Evolutionary conservation across 2,888 invertebrate species (phyloP).

Genomic region (Drosophila picticornis): DNA sequence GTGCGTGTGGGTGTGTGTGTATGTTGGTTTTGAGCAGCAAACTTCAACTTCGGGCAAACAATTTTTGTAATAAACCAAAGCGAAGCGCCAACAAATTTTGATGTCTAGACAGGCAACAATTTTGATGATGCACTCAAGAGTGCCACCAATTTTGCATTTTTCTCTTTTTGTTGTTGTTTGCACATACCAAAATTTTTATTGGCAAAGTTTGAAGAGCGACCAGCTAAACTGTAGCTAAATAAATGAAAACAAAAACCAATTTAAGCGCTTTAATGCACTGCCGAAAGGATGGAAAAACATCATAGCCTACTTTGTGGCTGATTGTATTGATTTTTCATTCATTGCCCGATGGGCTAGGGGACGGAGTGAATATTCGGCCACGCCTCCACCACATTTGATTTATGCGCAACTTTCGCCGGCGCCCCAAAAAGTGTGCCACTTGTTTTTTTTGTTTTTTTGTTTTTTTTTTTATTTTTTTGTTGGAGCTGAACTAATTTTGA

Average conservation of each 20-base stretch:
- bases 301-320: constrained; percentile 32
- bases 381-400: constrained; percentile 55
- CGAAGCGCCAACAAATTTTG: constrained; percentile 47
- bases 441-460: background rate
- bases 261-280: constrained; percentile 38
- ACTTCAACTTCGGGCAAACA: constrained; percentile 52
- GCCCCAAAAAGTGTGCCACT: constrained; percentile 41
- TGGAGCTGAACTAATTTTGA: constrained; percentile 49
- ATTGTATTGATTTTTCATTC: constrained; percentile 56
- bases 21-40: constrained; percentile 4
- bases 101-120: constrained; percentile 64
- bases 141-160: constrained; percentile 26
- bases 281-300: constrained; percentile 16
- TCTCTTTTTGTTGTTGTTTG: background rate
- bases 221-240: constrained; percentile 21
- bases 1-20: background rate
- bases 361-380: constrained; percentile 5
- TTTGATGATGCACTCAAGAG: constrained; percentile 57
- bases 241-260: constrained; percentile 10
- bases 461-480: constrained; percentile 5
- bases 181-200: constrained; percentile 52
- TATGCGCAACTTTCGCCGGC: constrained; percentile 58
- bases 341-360: background rate
- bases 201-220: constrained; percentile 45
- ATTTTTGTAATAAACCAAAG: constrained; percentile 59